Conservation (phyloP, 2,113 vertebrate species). For the Coregonus clupeaformis region DNA sequence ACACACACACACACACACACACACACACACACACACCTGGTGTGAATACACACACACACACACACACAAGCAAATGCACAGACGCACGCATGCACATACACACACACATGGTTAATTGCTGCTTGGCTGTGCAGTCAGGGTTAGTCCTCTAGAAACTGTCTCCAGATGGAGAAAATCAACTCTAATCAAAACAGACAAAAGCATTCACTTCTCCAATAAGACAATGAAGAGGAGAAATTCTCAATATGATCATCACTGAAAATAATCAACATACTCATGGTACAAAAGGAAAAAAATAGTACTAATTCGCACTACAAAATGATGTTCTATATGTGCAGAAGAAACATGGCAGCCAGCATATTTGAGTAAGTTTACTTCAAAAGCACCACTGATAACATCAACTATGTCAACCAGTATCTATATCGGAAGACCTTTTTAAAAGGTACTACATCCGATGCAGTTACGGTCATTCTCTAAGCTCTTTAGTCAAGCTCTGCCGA, state of each 20-base stretch:
- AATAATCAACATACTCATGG: no score
- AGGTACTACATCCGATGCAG: conserved; percentile 30
- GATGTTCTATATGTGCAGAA: no score
- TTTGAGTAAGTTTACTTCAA: not conserved
- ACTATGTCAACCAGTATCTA: conserved; percentile 14
- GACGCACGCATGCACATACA: no score
- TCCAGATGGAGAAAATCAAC: conserved; percentile 95
- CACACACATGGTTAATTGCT: conserved; percentile 7
- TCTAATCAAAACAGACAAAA: conserved; percentile 87
- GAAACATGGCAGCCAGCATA: not conserved
- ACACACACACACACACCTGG: no score
- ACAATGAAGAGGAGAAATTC: conserved; percentile 1
- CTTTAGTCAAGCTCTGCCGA: conserved; percentile 66
- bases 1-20: conserved; percentile 37
- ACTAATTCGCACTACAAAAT: no score
- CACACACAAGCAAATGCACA: no score
- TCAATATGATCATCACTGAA: no score
- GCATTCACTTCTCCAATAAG: conserved; percentile 32
- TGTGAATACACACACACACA: no score
- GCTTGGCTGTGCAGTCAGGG: conserved; percentile 86
- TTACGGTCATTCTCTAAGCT: conserved; percentile 57
- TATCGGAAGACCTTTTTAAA: not conserved
- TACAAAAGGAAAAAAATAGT: no score
- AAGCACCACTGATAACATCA: not conserved
- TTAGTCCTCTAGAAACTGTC: conserved; percentile 89